These are phyloP conservation scores for Thera britannica DNA, from an alignment of 2,888 invertebrate genomes.

Conservation along the genomic window DNA sequence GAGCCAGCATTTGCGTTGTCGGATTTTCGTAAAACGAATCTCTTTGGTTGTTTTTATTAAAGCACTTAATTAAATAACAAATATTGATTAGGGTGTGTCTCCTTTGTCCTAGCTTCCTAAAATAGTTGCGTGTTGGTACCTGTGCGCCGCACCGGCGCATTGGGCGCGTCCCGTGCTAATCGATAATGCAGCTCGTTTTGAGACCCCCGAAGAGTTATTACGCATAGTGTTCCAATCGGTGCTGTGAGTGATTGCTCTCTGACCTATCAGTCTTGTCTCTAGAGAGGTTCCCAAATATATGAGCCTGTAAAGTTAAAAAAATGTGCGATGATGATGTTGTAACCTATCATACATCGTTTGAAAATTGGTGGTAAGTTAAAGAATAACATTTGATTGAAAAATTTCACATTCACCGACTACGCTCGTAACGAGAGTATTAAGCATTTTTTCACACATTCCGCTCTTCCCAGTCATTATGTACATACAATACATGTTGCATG, in stretches of 20 bases:
- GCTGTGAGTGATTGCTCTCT: slow-evolving; percentile 4
- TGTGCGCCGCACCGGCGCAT: slow-evolving; percentile 21
- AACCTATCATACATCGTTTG: background rate
- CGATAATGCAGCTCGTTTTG: slow-evolving; percentile 31
- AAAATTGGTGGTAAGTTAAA: too few relatives aligned
- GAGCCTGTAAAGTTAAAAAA: too few relatives aligned
- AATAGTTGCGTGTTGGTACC: slow-evolving; percentile 5
- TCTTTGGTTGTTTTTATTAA: background rate
- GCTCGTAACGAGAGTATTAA: background rate
- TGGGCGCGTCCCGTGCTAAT: slow-evolving; percentile 23
- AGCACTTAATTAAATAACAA: background rate
- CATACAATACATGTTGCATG: too few relatives aligned
- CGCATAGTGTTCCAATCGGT: background rate
- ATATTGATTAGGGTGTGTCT: slow-evolving; percentile 4
- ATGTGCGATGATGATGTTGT: too few relatives aligned
- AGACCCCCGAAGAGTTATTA: slow-evolving; percentile 10
- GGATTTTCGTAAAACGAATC: background rate
- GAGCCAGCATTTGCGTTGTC: background rate
- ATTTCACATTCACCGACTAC: background rate
- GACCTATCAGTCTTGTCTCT: background rate
- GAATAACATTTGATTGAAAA: background rate
- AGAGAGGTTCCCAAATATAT: background rate
- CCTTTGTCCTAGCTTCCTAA: slow-evolving; percentile 1
- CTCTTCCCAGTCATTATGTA: background rate
- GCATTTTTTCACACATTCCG: background rate